Evolutionary conservation across 2,113 vertebrate genomes (phyloP).

Genomic region (Melanerpes formicivorus): DNA sequence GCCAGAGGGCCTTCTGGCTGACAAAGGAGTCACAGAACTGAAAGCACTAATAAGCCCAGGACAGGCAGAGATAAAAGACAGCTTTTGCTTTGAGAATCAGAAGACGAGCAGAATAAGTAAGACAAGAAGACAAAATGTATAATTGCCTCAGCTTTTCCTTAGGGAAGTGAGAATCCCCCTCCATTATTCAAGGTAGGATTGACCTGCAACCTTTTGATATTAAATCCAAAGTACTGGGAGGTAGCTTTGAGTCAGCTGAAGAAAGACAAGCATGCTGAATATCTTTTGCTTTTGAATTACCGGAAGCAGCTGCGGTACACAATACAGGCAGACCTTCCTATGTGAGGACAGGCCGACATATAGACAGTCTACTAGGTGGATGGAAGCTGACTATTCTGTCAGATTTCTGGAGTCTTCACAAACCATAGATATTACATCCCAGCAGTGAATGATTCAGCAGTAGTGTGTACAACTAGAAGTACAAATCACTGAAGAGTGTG

Average conservation of each 20-base stretch:
- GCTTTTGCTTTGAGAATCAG: background rate
- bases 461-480: background rate
- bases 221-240: background rate
- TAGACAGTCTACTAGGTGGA: background rate
- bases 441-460: background rate
- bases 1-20: background rate
- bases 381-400: background rate
- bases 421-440: background rate
- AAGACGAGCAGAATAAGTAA: background rate
- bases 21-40: background rate
- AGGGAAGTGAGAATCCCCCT: background rate
- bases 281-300: background rate
- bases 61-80: background rate
- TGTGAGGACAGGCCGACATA: background rate
- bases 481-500: background rate
- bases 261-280: background rate
- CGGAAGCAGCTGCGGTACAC: background rate
- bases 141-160: background rate
- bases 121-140: background rate
- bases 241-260: background rate
- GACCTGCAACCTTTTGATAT: background rate
- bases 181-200: background rate
- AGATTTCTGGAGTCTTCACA: background rate
- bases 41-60: background rate
- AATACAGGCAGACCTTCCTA: background rate